These are phyloP conservation scores for Cyanoramphus novaezelandiae DNA, from an alignment of 2,113 vertebrate genomes.

Conservation along the genomic window DNA sequence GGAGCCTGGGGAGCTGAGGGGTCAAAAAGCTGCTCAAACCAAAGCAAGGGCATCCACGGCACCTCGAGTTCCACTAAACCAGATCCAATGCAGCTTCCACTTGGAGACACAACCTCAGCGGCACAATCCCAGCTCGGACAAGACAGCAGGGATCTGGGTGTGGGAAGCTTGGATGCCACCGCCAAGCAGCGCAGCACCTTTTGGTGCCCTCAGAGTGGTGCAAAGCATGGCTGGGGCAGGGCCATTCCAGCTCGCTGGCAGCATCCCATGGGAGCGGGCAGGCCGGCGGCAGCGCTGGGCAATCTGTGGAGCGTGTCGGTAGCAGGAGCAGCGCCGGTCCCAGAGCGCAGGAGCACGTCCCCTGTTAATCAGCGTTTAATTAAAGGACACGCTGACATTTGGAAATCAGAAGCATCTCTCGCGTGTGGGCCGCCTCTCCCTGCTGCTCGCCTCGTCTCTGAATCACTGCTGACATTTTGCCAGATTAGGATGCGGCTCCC, in stretches of 20 bases:
- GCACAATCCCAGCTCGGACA: neutral
- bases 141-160: accelerated
- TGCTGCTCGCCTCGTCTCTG: constrained; percentile 55
- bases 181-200: accelerated
- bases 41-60: neutral
- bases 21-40: neutral
- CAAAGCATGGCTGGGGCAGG: neutral
- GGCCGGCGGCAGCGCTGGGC: neutral
- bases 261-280: neutral
- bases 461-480: constrained; percentile 74
- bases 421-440: constrained; percentile 65
- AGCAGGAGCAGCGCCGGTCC: neutral
- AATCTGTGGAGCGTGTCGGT: neutral
- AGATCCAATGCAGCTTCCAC: neutral
- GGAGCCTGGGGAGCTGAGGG: neutral
- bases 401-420: constrained; percentile 68
- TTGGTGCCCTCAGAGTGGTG: neutral
- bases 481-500: constrained; percentile 41
- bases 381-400: constrained; percentile 75
- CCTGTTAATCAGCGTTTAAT: constrained; percentile 73
- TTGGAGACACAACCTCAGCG: neutral
- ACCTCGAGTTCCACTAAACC: neutral
- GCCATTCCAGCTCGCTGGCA: neutral
- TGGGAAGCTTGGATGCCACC: too few species aligned
- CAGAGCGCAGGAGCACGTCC: constrained; percentile 21